Base-by-base conservation (phyloP, 2,888 invertebrate genomes). In the Tetragonula carbonaria region DNA sequence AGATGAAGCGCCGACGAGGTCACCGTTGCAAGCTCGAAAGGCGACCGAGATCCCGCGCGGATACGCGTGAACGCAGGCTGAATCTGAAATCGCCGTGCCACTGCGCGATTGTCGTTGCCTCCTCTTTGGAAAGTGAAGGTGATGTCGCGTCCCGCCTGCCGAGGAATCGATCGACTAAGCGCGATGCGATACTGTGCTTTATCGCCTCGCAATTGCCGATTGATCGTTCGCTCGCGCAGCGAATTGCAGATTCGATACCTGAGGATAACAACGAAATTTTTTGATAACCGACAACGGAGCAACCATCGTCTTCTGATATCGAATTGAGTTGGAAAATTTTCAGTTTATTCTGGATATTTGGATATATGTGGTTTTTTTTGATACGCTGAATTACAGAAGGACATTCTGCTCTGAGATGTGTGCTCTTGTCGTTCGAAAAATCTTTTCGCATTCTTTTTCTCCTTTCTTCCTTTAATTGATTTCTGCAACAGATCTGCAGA, bases 21-120 rank as follows among this genome's bases (percentile, higher is more conserved):
- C 92, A 93, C 86, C 91, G 91, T 89, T 91, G 91, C 92, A 91
- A 90, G 91, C 90, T 91, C 90, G 91, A 93, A 92, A 92, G 92
- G 80, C 86, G 75, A 70, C 73, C 88, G 78, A 88, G 83, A 82
- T 78, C 78, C 79, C 84, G 85, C 85, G 80, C 80, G 87, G 83
- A 74, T 76, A 77, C 67, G 65, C 74, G 84, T 79, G 90, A 89
- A 88, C 90, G 81, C 87, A 82, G 87, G 87, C 86, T 90, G 92
- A 91, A 92, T 92, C 89, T 90, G 88, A 90, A 92, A 93, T 90
- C 86, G 13, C 55, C 63, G 13, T 71, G 18, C 38, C 23, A 45
- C 3, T 14, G 16, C n/a, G 18, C 45, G 45, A 28, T 45, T 45
- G 45, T 18, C 50, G 28, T 45, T 38, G 16, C 18, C 23, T 55